Evolutionary conservation across 2,888 invertebrate genomes (phyloP), one percentile per base, ranked within the genome.

Genomic region (Orchesellides sinensis): DNA sequence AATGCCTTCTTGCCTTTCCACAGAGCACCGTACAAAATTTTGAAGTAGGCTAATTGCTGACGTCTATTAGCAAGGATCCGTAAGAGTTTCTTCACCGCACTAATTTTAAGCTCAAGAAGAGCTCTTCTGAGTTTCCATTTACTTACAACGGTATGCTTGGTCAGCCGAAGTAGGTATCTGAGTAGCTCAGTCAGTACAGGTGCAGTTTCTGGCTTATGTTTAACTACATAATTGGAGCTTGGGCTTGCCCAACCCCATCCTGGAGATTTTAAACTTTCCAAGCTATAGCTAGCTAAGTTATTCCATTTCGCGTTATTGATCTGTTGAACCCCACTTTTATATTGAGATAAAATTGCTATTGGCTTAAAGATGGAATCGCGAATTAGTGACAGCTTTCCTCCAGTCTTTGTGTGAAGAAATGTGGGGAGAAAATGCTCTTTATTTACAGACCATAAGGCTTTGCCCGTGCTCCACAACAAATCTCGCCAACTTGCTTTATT

Each of bases 391-490:
- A 75, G 35, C 56, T 75, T 75, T 65, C 75, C 75, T 19, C 75
- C 75, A 3, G 75, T 75, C n/a, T 75, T 75, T 52, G 75, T 75
- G 40, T 75, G 75, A 2, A 75, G 40, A 32, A 75, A 75, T 0
- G 75, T 75, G 1, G 75, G 75, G 2, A 75, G 25, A 40, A 75
- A 75, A 17, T 75, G 75, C 29, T 54, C 75, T 23, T 65, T 75
- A 35, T 75, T 65, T 19, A 54, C 75, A 14, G 75, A 75, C 75
- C 65, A 66, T 19, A 75, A 25, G 0, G 65, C 65, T 49, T 5
- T 35, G 1, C 54, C 75, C 14, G 75, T 75, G 17, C 45, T 47
- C 73, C 73, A 73, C 0, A 73, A 2, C 1, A 73, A 4, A 25
- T 52, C 49, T 12, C 35, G 47, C 12, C 52, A 14, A 5, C 49